Evolutionary conservation across 2,888 invertebrate species (phyloP).

Genomic region (Nymphalis polychloros): DNA sequence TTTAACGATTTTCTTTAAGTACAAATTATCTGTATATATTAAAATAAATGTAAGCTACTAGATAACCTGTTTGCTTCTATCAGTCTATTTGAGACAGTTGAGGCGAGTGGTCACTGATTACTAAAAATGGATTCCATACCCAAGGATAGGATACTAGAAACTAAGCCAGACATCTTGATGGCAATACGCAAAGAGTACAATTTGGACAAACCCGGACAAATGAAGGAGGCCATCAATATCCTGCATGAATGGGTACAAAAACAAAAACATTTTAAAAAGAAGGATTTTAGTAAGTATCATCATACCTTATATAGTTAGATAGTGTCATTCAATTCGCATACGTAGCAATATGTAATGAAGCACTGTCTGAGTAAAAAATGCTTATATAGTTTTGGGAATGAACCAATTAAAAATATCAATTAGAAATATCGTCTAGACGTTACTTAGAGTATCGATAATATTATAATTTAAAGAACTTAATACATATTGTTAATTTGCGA

Average conservation of each 20-base stretch:
- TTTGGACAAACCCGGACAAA: conserved; percentile 45
- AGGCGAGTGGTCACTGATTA: conserved; percentile 16
- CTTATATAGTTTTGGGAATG: no score
- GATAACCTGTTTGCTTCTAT: background rate
- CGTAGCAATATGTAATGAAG: no score
- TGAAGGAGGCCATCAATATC: conserved; percentile 49
- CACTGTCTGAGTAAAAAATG: no score
- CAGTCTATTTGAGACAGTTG: conserved; percentile 21
- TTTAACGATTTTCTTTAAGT: no score
- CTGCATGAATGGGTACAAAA: conserved; percentile 54
- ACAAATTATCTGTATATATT: background rate
- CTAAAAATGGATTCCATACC: conserved; percentile 29
- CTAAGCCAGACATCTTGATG: conserved; percentile 41
- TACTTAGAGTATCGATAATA: no score
- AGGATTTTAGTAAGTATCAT: conserved; percentile 50
- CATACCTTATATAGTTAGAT: no score
- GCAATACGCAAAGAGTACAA: conserved; percentile 46
- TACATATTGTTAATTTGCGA: no score
- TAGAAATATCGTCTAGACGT: no score
- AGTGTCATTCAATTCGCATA: no score
- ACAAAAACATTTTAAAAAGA: conserved; percentile 51
- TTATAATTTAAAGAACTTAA: no score
- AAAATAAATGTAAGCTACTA: no score
- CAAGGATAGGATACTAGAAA: conserved; percentile 39
- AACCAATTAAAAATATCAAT: no score